Evolutionary conservation across 2,113 vertebrate species (phyloP).

Genomic region (Climacteris rufus): DNA sequence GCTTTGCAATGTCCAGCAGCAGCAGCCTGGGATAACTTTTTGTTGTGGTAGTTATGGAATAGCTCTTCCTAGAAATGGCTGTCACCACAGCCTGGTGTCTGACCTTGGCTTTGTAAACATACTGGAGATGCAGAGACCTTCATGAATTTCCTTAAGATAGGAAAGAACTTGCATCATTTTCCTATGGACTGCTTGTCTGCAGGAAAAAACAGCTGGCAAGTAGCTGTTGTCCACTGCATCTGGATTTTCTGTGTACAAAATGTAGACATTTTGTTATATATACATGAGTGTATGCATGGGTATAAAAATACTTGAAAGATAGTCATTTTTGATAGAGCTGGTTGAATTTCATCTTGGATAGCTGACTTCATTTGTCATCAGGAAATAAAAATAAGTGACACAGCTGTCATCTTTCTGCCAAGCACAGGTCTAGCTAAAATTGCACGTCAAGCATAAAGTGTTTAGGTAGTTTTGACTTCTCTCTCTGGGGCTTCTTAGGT

Average conservation of each 20-base stretch:
- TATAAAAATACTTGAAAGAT: background rate
- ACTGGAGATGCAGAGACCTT: background rate
- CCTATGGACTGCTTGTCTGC: background rate
- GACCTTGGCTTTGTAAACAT: background rate
- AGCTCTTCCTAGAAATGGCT: background rate
- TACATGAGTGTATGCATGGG: accelerated
- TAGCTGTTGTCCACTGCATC: background rate
- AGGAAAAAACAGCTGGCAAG: background rate
- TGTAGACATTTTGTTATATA: accelerated
- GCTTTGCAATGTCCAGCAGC: background rate
- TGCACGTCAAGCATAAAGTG: background rate
- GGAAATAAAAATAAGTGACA: background rate
- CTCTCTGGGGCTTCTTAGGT: background rate
- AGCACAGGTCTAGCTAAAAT: background rate
- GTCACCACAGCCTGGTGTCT: background rate
- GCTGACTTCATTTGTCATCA: background rate
- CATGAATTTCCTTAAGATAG: background rate
- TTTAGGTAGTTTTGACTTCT: background rate
- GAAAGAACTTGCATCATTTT: background rate
- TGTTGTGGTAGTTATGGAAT: background rate
- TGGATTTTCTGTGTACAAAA: background rate
- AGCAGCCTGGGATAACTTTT: background rate
- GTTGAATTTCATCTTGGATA: background rate
- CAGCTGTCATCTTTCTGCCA: background rate
- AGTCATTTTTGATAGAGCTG: background rate